A percentile compares a stretch with the other conserved stretches of the same genome.
These are phyloP conservation scores for Poecilia gillii DNA, from an alignment of 2,797 vertebrate species.

Conservation along the genomic window DNA sequence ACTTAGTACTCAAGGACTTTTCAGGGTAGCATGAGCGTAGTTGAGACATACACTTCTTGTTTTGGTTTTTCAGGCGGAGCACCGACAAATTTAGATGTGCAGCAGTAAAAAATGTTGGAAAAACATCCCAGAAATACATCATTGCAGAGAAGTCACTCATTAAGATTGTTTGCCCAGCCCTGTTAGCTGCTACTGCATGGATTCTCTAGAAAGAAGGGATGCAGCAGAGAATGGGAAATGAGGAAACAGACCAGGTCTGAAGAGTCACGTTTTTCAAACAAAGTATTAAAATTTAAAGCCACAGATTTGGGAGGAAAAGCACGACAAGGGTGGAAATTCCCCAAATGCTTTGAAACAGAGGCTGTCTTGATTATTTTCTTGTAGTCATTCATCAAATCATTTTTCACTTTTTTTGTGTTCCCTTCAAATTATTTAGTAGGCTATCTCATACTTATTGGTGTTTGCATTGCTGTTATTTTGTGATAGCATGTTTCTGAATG, in stretches of 20 bases:
- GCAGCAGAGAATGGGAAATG: background rate
- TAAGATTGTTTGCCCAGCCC: slow-evolving; percentile 47
- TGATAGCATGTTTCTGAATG: too few species aligned
- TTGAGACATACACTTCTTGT: slow-evolving; percentile 65
- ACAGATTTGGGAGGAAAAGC: background rate
- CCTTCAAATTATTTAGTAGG: background rate
- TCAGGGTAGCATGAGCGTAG: slow-evolving; percentile 43
- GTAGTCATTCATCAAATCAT: background rate
- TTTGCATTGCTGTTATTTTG: background rate
- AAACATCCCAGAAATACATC: slow-evolving; percentile 60
- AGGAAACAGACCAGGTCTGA: background rate
- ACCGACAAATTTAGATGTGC: slow-evolving; percentile 58
- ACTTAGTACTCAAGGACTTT: slow-evolving; percentile 52
- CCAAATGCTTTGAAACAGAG: background rate
- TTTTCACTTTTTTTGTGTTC: background rate
- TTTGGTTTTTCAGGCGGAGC: slow-evolving; percentile 60
- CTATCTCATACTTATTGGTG: too few species aligned
- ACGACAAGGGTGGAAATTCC: background rate
- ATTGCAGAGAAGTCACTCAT: slow-evolving; percentile 60
- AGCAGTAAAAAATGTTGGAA: slow-evolving; percentile 41
- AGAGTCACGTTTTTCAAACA: slow-evolving; percentile 1
- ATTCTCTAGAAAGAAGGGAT: slow-evolving; percentile 12
- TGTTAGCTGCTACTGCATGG: slow-evolving; percentile 20
- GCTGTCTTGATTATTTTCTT: background rate
- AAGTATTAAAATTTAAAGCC: background rate